Conservation (phyloP, 1,140 invertebrate species). For the Gryllus bimaculatus region DNA sequence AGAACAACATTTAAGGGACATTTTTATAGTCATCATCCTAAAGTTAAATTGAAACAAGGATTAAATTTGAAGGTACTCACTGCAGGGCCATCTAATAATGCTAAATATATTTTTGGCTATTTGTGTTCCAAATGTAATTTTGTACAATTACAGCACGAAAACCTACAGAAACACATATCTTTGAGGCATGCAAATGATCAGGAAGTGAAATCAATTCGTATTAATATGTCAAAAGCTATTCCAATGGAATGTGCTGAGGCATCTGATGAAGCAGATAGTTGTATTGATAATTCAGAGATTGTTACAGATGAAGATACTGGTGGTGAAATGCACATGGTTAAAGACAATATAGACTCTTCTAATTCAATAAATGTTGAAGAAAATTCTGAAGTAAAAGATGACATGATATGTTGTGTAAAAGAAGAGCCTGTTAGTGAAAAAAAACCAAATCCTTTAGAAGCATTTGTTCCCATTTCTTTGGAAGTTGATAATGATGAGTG, state of each 20-base stretch:
- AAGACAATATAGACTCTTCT: not conserved
- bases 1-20: slow-evolving; percentile 39
- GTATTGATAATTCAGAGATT: not conserved
- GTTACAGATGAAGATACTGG: not conserved
- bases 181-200: not conserved
- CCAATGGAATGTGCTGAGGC: not conserved
- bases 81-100: slow-evolving; percentile 11
- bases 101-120: slow-evolving; percentile 18
- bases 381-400: not conserved
- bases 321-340: not conserved
- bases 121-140: slow-evolving; percentile 20
- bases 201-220: slow-evolving; percentile 11
- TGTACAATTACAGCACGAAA: slow-evolving; percentile 15
- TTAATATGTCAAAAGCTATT: slow-evolving; percentile 16
- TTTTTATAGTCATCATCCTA: slow-evolving; percentile 28
- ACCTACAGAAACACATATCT: slow-evolving; percentile 17
- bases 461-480: not conserved
- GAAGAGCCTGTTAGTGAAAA: not conserved
- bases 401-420: no score
- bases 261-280: not conserved
- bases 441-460: not conserved
- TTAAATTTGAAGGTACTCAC: not conserved
- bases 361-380: not conserved
- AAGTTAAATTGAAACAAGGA: not conserved
- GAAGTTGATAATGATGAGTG: not conserved